These are phyloP conservation scores for Trichechus manatus DNA, from an alignment of 2,113 vertebrate genomes.

Conservation along the genomic window DNA sequence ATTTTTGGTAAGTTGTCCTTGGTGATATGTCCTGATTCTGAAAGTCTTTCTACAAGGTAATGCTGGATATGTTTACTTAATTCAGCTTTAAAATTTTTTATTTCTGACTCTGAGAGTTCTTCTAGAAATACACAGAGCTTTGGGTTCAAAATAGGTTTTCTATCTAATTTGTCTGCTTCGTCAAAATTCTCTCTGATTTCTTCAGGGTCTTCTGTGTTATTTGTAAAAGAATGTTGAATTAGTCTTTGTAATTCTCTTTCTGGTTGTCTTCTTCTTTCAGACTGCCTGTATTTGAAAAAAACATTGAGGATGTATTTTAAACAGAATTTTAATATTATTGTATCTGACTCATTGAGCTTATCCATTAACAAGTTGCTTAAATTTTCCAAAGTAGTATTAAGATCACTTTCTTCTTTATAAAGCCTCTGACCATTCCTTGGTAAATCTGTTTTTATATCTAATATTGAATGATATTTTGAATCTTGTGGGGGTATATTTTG, in stretches of 20 bases:
- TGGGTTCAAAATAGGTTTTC: slow-evolving; percentile 68
- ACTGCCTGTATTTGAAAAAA: slow-evolving; percentile 69
- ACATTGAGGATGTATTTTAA: slow-evolving; percentile 41
- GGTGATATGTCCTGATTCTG: slow-evolving; percentile 77
- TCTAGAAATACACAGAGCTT: slow-evolving; percentile 74
- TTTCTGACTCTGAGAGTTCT: slow-evolving; percentile 80
- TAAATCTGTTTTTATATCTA: not conserved
- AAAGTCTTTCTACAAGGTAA: slow-evolving; percentile 81
- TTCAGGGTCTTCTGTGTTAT: slow-evolving; percentile 37
- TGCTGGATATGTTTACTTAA: slow-evolving; percentile 81
- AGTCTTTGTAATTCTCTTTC: slow-evolving; percentile 63
- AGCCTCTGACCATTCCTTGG: slow-evolving; percentile 30
- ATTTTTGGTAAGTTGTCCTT: slow-evolving; percentile 78
- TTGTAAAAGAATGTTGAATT: slow-evolving; percentile 18
- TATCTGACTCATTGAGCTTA: slow-evolving; percentile 61
- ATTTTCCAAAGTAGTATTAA: slow-evolving; percentile 54
- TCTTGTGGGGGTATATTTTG: slow-evolving; percentile 1
- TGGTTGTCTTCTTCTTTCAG: slow-evolving; percentile 26
- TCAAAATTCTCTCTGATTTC: slow-evolving; percentile 32
- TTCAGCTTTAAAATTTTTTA: slow-evolving; percentile 77
- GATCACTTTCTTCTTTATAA: slow-evolving; percentile 57
- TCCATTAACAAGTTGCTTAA: slow-evolving; percentile 1
- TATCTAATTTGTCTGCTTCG: slow-evolving; percentile 39
- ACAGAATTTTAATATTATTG: slow-evolving; percentile 38
- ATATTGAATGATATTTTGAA: slow-evolving; percentile 19